Evolutionary conservation across 1,140 invertebrate species (phyloP), one percentile per base, ranked within the genome.

Genomic region (Macrobrachium nipponense): DNA sequence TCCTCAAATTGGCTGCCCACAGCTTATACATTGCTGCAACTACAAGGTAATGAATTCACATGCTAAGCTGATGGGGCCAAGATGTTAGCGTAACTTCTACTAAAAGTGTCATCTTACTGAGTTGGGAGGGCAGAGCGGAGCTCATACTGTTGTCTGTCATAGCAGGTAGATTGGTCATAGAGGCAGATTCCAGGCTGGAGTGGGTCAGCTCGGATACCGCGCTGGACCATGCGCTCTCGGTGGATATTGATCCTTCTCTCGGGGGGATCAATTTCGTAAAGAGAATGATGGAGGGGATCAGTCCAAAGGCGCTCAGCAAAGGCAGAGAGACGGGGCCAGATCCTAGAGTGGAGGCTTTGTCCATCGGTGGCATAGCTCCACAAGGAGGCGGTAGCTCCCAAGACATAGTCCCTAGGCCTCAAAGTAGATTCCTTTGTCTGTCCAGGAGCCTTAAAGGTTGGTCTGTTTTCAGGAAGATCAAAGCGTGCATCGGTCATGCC

Each of bases 131-230:
- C 14, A 27, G 20, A 27, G 36, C 68, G 68, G 23, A 43, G 23
- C 23, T 43, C 23, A 23, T 70, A 27, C 10, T 70, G 68, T 15
- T 70, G 23, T 43, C 0, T 11, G 68, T 43, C 36, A n/a, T 70
- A 70, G 90, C 95, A 96, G 80, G 93, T 91, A 2, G 58, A 94
- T 94, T 91, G 96, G 90, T 96, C 95, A 89, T 96, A 95, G 85
- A 94, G 91, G 90, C 96, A 97, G 95, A 95, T 96, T 90, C 95
- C 93, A 0, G 96, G 96, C 90, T 96, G 92, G 43, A 96, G 88
- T 2, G 93, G 93, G 87, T 96, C 95, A 0, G 95, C 91, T 27
- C 92, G 87, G 61, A 96, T 92, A 10, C 95, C 95, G 89, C 93
- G 92, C 85, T 93, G 91, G 0, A 95, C 92, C 17, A 96, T 90